Evolutionary conservation across 2,888 invertebrate genomes (phyloP).

Genomic region (Caenorhabditis imperialis): DNA sequence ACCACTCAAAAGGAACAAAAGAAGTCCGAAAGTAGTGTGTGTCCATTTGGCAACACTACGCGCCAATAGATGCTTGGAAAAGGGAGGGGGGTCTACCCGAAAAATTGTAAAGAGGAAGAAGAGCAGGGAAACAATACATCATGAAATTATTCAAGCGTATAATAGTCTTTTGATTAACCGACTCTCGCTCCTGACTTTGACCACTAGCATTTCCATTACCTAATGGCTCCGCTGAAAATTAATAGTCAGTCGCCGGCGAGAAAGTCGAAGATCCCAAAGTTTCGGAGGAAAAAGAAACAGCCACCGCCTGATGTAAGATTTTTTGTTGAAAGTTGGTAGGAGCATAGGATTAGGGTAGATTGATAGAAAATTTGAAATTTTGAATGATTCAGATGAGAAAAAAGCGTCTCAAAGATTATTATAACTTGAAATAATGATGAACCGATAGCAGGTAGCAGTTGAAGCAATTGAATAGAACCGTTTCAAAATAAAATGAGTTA

Average conservation of each 20-base stretch:
- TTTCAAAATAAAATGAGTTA: too few relatives aligned
- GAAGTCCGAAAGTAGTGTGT: slow-evolving; percentile 32
- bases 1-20: slow-evolving; percentile 16
- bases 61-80: slow-evolving; percentile 41
- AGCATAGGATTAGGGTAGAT: too few relatives aligned
- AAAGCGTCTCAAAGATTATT: too few relatives aligned
- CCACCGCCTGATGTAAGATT: slow-evolving; percentile 51
- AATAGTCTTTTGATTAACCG: slow-evolving; percentile 50
- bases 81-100: slow-evolving; percentile 11
- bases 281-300: slow-evolving; percentile 39
- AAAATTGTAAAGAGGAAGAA: slow-evolving; percentile 20
- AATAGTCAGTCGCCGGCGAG: slow-evolving; percentile 30
- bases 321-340: too few relatives aligned
- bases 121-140: slow-evolving; percentile 40
- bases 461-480: too few relatives aligned
- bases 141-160: slow-evolving; percentile 51
- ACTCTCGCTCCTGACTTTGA: slow-evolving; percentile 16
- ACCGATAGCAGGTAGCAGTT: too few relatives aligned
- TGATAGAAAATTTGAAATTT: not conserved
- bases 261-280: slow-evolving; percentile 29
- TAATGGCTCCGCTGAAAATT: slow-evolving; percentile 46
- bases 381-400: too few relatives aligned
- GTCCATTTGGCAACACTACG: slow-evolving; percentile 48
- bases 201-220: not conserved
- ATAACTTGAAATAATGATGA: too few relatives aligned